phyloP scores from a whole-genome alignment of 2,113 vertebrate species.

The Bungarus multicinctus region DNA sequence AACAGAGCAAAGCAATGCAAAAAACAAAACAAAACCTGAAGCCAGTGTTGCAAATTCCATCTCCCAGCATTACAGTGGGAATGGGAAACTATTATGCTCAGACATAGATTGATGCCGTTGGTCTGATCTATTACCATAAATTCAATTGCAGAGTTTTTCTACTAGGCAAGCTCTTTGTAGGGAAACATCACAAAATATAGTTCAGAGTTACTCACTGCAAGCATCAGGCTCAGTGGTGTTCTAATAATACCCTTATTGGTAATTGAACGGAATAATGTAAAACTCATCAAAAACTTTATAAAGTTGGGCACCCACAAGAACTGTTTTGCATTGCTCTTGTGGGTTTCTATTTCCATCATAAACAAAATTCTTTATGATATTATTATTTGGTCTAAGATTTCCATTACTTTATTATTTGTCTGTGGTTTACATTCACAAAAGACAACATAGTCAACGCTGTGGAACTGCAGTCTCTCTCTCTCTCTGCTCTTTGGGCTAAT shows the following conservation, averaged over 20 bases:
- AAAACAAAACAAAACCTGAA: background rate
- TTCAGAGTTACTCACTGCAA: constrained; percentile 7
- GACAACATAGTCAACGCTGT: constrained; percentile 18
- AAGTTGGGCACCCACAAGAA: rapidly evolving
- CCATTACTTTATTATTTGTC: background rate
- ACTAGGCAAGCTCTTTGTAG: constrained; percentile 25
- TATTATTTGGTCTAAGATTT: constrained; percentile 33
- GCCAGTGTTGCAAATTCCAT: background rate
- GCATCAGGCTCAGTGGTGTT: constrained; percentile 1
- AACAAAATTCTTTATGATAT: constrained; percentile 28
- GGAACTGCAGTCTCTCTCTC: background rate
- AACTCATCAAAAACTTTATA: constrained; percentile 28
- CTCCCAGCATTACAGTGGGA: constrained; percentile 6
- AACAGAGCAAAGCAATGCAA: background rate
- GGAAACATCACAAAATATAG: constrained; percentile 25
- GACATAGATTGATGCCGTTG: background rate
- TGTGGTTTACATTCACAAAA: constrained; percentile 27
- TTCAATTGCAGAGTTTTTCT: constrained; percentile 14
- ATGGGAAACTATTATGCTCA: constrained; percentile 7
- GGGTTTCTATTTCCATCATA: constrained; percentile 10
- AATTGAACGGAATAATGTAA: constrained; percentile 46
- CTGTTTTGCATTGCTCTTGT: background rate
- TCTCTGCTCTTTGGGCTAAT: background rate
- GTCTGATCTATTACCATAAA: background rate
- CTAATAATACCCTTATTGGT: constrained; percentile 39